Base-by-base conservation (phyloP, 2,797 vertebrate genomes). In the Adelosebastes latens region DNA sequence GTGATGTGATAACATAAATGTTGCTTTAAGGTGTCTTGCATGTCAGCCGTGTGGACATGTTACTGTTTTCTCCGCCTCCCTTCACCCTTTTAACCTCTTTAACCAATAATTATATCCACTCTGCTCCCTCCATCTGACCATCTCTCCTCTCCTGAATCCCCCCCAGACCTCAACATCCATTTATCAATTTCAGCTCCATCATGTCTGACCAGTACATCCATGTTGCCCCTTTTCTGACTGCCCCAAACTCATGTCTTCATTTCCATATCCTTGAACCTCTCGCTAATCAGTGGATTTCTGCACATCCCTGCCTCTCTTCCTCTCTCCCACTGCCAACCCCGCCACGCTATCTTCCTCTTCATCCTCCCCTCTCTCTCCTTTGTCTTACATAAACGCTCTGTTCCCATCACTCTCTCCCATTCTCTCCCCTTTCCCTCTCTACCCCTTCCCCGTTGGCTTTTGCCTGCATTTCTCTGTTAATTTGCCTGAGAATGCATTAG, bases 401-500 rank as follows among this genome's bases (percentile, higher is more conserved):
- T 78, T 86, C 79, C 88, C 83, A 81, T 87, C 82, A 64, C 76
- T 79, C 73, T 81, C 70, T 62, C 62, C 55, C 67, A 12, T 85
- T 92, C 86, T 84, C 82, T 72, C 87, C 55, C 39, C 74, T 81
- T 81, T 85, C 75, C 74, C 72, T 72, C 72, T 68, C 81, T 85
- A 42, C 83, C 78, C 22, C 85, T 89, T 88, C 89, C 88, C 93
- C 84, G 84, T 90, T 93, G 88, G 93, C 94, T 94, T 91, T 92
- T 88, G 88, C 93, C 90, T 88, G 92, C 88, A 88, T 92, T 94
- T 95, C 92, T 93, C 93, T 94, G 96, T 96, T 96, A 96, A 97
- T 97, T 97, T 97, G 96, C 96, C 95, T 94, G 96, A 96, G 96
- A 96, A 96, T 96, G 95, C 96, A 96, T 96, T 96, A 96, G 96